These are phyloP conservation scores for Labroides dimidiatus DNA, from an alignment of 2,797 vertebrate species.

Conservation along the genomic window DNA sequence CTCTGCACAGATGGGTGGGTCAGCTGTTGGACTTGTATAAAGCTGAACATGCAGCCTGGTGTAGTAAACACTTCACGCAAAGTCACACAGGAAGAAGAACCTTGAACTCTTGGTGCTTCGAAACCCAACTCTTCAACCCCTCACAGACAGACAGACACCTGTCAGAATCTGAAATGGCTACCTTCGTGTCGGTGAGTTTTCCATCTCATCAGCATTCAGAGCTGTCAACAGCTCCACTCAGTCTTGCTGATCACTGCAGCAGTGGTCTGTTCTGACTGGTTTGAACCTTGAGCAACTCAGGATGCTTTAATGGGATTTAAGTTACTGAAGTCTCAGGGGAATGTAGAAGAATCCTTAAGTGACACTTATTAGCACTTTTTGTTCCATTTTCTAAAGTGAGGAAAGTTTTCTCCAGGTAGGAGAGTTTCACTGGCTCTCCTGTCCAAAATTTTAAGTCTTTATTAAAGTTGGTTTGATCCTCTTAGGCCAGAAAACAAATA, in stretches of 20 bases:
- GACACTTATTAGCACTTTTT: neutral
- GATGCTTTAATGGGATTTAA: constrained; percentile 27
- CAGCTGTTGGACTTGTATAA: constrained; percentile 72
- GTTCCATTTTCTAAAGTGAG: neutral
- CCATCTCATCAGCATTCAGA: constrained; percentile 53
- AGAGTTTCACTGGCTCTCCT: constrained; percentile 13
- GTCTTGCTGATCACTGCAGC: constrained; percentile 35
- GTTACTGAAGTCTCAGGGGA: constrained; percentile 5
- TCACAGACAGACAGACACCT: constrained; percentile 47
- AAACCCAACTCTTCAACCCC: constrained; percentile 48
- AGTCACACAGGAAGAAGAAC: constrained; percentile 22
- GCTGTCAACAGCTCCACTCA: constrained; percentile 43
- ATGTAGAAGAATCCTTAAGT: neutral
- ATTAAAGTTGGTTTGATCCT: neutral
- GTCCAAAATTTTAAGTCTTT: constrained; percentile 3
- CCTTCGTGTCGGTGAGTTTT: constrained; percentile 87
- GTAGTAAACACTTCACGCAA: constrained; percentile 69
- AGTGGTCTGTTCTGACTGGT: constrained; percentile 34
- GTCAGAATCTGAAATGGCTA: constrained; percentile 80
- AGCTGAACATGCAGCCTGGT: constrained; percentile 47
- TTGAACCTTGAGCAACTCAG: constrained; percentile 32
- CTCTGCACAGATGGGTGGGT: constrained; percentile 67
- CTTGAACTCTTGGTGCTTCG: constrained; percentile 21
- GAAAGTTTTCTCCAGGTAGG: neutral
- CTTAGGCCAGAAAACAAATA: constrained; percentile 1